Percentiles rank a stretch among this genome's conserved stretches.
These are phyloP conservation scores for Australoheros scitulus DNA, from an alignment of 2,113 vertebrate genomes.

Conservation along the genomic window DNA sequence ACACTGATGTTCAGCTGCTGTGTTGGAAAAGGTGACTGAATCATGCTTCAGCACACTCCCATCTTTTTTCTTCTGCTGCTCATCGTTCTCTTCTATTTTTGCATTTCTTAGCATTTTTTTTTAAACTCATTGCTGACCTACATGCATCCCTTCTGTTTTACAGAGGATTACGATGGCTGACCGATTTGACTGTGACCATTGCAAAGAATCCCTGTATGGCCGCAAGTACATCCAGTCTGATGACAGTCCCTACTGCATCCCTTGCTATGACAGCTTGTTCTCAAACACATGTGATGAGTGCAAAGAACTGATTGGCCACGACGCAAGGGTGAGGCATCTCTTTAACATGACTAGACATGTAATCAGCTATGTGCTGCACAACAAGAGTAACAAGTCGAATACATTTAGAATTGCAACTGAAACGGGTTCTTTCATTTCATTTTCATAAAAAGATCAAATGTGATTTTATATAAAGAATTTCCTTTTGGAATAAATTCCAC, in stretches of 20 bases:
- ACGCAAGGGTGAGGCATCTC: slow-evolving; percentile 88
- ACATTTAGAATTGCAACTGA: neutral
- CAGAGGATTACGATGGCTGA: slow-evolving; percentile 87
- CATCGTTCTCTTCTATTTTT: neutral
- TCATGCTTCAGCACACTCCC: slow-evolving; percentile 6
- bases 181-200: slow-evolving; percentile 94
- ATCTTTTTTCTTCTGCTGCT: neutral
- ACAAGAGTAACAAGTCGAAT: neutral
- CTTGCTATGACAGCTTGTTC: slow-evolving; percentile 95
- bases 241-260: slow-evolving; percentile 93
- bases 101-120: neutral
- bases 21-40: slow-evolving; percentile 36
- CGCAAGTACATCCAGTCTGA: slow-evolving; percentile 98
- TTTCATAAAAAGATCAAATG: neutral
- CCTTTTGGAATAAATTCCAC: neutral
- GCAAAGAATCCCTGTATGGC: slow-evolving; percentile 95
- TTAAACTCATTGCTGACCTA: neutral
- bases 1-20: slow-evolving; percentile 7
- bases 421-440: neutral
- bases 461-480: neutral
- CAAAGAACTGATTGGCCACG: slow-evolving; percentile 96
- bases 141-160: slow-evolving; percentile 11
- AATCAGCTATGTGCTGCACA: slow-evolving; percentile 15
- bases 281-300: slow-evolving; percentile 98
- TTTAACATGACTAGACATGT: slow-evolving; percentile 35